Conservation (phyloP, 1,140 invertebrate genomes). For the Lepidurus apus region DNA sequence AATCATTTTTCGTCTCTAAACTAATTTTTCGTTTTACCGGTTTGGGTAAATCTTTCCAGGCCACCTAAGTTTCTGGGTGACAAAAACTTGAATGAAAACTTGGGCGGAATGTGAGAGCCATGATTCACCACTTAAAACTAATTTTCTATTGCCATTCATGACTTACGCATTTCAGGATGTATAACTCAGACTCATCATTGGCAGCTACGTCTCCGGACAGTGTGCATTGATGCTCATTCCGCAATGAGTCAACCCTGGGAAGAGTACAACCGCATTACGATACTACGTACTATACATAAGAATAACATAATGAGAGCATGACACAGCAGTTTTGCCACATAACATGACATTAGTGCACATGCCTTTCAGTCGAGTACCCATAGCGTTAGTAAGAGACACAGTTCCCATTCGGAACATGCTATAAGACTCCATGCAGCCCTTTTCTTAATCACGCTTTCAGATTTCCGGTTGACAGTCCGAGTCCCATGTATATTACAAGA, state of each 20-base stretch:
- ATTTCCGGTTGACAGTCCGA: neutral
- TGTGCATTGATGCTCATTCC: neutral
- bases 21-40: neutral
- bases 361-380: neutral
- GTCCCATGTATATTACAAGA: too few relatives aligned
- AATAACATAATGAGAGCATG: neutral
- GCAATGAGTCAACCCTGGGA: neutral
- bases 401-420: neutral
- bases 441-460: constrained; percentile 2
- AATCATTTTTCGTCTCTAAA: constrained; percentile 1
- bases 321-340: neutral
- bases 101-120: neutral
- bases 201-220: neutral
- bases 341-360: neutral
- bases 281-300: neutral
- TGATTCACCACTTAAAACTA: constrained; percentile 5
- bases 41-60: neutral
- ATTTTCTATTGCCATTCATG: neutral
- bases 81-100: neutral
- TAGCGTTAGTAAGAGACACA: too few relatives aligned
- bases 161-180: neutral
- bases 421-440: neutral
- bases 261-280: neutral
- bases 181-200: constrained; percentile 3
- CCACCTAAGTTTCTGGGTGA: neutral